Evolutionary conservation across 2,888 invertebrate genomes (phyloP), one percentile per base, ranked within the genome.

Genomic region (Acrocyrtus sp.): DNA sequence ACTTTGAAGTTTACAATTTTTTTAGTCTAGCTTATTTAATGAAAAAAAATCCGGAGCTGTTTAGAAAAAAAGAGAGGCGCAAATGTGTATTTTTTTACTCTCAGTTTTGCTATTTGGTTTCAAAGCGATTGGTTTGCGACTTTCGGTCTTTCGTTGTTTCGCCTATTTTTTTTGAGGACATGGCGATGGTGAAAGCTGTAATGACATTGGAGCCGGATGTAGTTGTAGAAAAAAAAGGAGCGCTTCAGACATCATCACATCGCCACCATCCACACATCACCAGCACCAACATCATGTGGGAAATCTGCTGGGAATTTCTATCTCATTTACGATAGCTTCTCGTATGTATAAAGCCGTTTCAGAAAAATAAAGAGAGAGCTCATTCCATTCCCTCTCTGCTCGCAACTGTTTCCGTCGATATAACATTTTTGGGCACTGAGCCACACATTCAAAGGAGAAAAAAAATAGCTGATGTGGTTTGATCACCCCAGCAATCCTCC

Each of bases 251-350:
- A 60, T 41, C 60, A 29, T 22, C 17, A 56, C 53, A 12, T 10
- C 29, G 29, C 56, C 19, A 24, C 27, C 12, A 39, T 19, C 3
- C 47, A 17, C 47, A 21, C n/a, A 19, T 22, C 6, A 5, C 29
- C 5, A 17, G 8, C 34, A 15, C 15, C 26, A 6, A 10, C 41
- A 43, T 24, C 43, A 48, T 60, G 47, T 60, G 60, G 21, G 60
- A 60, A 50, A 50, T 61, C 61, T 61, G 39, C 41, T 61, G 51
- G 61, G 61, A 61, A 61, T 61, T 61, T 51, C 61, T 61, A 61
- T 61, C 61, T 61, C 61, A 61, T 61, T 61, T 61, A 50, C 61
- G 58, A 47, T 47, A 47, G 58, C 58, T 43, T 57, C 43, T 43
- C n/a, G n/a, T n/a, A n/a, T n/a, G n/a, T n/a, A n/a, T n/a, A n/a